Evolutionary conservation across 2,797 vertebrate genomes (phyloP).

Genomic region (Hippopotamyrus pictus): DNA sequence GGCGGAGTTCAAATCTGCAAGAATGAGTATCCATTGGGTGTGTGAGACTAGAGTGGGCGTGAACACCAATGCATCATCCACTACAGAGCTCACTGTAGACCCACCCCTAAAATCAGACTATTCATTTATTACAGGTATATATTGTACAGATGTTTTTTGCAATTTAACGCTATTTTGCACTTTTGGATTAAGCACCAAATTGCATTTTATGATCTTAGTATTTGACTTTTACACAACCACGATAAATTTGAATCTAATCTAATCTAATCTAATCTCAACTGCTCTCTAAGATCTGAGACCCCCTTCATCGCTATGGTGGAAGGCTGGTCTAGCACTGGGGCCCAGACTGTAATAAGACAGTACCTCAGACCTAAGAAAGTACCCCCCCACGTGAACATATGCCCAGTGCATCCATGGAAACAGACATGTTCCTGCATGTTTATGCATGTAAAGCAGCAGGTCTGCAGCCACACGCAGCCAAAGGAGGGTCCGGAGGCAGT

Average conservation of each 20-base stretch:
- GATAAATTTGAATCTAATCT: too few species aligned
- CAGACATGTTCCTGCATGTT: background rate
- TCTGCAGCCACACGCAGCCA: background rate
- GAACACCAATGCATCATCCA: background rate
- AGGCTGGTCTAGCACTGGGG: background rate
- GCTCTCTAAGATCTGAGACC: background rate
- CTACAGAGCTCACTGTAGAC: background rate
- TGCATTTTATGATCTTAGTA: background rate
- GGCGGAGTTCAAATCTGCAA: background rate
- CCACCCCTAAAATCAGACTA: background rate
- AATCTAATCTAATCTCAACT: background rate
- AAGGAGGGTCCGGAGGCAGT: slow-evolving; percentile 24
- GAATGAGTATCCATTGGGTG: background rate
- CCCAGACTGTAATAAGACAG: background rate
- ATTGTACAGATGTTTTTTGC: background rate
- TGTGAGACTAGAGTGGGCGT: background rate
- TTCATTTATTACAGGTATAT: background rate
- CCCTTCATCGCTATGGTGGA: background rate
- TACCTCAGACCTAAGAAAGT: background rate
- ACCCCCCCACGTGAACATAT: background rate
- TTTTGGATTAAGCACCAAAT: background rate
- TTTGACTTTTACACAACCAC: background rate
- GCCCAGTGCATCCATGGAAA: background rate
- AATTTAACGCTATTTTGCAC: background rate
- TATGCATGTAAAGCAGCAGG: background rate